phyloP scores from a whole-genome alignment of 2,797 vertebrate species.

The Rachycentron canadum region DNA sequence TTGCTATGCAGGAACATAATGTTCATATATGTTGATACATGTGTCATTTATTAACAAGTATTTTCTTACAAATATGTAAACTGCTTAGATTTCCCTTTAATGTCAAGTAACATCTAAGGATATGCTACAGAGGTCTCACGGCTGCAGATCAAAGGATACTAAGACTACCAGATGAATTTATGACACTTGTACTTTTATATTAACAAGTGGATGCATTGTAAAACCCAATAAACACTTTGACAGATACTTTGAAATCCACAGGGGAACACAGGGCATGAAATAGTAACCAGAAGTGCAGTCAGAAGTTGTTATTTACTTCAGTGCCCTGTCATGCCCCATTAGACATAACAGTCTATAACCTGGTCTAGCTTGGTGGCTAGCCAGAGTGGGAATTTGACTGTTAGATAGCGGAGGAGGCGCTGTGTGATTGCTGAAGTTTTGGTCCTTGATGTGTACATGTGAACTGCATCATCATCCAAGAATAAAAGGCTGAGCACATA shows the following conservation, averaged over 20 bases:
- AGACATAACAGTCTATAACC: conserved; percentile 46
- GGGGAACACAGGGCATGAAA: conserved; percentile 20
- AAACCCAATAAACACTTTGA: conserved; percentile 23
- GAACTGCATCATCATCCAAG: not conserved
- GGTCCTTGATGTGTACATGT: not conserved
- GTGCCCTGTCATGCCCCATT: conserved; percentile 45
- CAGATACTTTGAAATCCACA: not conserved
- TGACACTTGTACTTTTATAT: not conserved
- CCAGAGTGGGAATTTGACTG: conserved; percentile 40
- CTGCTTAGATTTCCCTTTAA: not conserved
- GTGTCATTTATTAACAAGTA: no score
- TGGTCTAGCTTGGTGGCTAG: conserved; percentile 34
- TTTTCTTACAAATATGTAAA: no score
- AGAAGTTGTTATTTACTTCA: conserved; percentile 49
- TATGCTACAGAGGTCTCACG: not conserved
- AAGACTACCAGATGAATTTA: not conserved
- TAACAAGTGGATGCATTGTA: not conserved
- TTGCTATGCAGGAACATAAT: no score
- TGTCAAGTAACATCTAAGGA: not conserved
- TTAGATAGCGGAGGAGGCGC: conserved; percentile 18
- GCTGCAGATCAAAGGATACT: not conserved
- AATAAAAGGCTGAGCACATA: conserved; percentile 5
- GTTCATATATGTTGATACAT: no score
- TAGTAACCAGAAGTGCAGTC: conserved; percentile 42
- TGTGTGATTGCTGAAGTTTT: conserved; percentile 8